Percentiles rank a stretch among this genome's conserved stretches.
Conservation (phyloP, 2,888 invertebrate species). For the Ichneumoninae sp. region DNA sequence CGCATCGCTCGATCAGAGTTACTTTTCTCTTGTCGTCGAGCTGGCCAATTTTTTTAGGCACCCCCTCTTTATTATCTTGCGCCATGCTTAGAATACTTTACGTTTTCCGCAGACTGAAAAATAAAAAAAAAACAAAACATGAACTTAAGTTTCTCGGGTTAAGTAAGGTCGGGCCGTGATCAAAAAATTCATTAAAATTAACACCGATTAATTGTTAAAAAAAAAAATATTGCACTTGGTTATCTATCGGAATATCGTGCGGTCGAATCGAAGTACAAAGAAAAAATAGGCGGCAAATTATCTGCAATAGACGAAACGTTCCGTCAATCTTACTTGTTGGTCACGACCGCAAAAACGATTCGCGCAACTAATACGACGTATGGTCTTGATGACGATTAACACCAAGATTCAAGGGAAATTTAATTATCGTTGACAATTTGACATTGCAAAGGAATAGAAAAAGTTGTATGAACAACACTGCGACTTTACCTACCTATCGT, state of each 20-base stretch:
- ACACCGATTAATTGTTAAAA: background rate
- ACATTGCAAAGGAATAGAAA: background rate
- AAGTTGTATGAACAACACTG: background rate
- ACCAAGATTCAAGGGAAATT: background rate
- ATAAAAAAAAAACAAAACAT: background rate
- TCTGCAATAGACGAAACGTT: background rate
- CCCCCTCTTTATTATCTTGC: background rate
- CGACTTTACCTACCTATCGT: conserved; percentile 24
- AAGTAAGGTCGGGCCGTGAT: background rate
- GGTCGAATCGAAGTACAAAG: background rate
- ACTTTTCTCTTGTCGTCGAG: conserved; percentile 43
- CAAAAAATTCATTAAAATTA: background rate
- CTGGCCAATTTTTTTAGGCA: conserved; percentile 31
- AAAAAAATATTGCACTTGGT: background rate
- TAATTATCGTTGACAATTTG: background rate
- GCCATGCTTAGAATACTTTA: background rate
- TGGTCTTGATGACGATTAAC: background rate
- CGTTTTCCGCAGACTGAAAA: background rate
- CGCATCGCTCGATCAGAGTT: conserved; percentile 72
- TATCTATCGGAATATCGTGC: background rate
- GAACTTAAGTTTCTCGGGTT: background rate
- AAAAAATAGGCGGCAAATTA: background rate
- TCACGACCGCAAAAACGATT: background rate
- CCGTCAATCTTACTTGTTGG: background rate
- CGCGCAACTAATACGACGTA: background rate